phyloP scores from a whole-genome alignment of 2,888 invertebrate genomes.

The Eudemis profundana region DNA sequence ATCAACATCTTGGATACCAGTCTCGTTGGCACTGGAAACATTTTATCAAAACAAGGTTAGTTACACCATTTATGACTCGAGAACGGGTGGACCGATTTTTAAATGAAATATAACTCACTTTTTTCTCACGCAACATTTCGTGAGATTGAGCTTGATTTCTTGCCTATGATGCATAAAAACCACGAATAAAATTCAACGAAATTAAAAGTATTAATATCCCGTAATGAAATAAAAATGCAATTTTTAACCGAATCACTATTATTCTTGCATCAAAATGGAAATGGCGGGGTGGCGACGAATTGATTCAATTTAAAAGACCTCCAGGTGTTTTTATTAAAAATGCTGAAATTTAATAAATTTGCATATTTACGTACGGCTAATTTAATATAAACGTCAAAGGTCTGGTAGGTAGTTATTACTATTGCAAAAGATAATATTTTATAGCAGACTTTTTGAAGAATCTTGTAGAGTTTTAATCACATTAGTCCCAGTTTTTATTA shows the following conservation, averaged over 20 bases:
- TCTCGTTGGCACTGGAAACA: too few species aligned
- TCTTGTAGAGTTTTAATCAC: background rate
- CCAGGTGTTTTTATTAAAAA: slow-evolving; percentile 5
- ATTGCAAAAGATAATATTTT: background rate
- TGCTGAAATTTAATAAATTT: slow-evolving; percentile 5
- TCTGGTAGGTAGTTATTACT: background rate
- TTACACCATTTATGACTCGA: too few species aligned
- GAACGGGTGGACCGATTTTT: too few species aligned
- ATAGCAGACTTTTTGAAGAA: background rate
- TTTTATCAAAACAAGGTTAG: too few species aligned
- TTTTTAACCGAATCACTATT: slow-evolving; percentile 7
- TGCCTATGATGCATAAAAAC: too few species aligned
- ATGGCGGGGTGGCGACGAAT: background rate
- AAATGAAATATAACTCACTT: too few species aligned
- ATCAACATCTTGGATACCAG: too few species aligned
- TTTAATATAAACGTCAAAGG: slow-evolving; percentile 10
- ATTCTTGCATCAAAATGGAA: slow-evolving; percentile 10
- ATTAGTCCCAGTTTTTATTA: background rate
- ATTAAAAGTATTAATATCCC: background rate
- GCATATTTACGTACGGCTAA: background rate
- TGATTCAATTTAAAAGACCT: background rate
- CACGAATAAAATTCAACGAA: background rate
- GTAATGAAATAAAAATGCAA: background rate
- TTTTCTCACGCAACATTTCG: too few species aligned
- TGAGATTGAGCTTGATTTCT: too few species aligned